Conservation (phyloP, 2,113 vertebrate genomes). For the Ranitomeya variabilis region DNA sequence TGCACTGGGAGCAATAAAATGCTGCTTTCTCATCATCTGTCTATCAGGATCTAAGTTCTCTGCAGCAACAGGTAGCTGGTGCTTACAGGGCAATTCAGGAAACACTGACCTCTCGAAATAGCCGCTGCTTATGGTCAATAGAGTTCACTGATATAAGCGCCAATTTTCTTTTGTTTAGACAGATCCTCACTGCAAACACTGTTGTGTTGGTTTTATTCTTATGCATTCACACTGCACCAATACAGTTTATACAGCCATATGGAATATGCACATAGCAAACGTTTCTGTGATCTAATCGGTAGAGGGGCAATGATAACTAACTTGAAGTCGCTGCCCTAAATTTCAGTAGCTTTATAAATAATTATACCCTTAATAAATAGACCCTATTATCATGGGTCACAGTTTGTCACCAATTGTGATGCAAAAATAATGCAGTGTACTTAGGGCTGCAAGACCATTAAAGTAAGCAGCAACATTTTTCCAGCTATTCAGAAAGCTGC, state of each 20-base stretch:
- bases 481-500: no score
- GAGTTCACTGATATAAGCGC: background rate
- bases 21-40: constrained; percentile 32
- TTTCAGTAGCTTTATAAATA: no score
- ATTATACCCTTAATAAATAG: no score
- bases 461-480: no score
- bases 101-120: background rate
- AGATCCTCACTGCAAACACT: background rate
- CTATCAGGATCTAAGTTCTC: background rate
- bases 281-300: background rate
- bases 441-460: no score
- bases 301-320: background rate
- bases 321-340: background rate
- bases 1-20: constrained; percentile 57
- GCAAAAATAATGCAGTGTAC: no score
- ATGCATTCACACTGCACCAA: background rate
- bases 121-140: background rate
- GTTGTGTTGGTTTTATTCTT: background rate
- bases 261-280: background rate
- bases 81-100: background rate
- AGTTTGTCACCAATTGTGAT: no score
- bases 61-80: background rate
- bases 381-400: no score
- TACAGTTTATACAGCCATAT: background rate
- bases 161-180: background rate